These are phyloP conservation scores for Holotrichia oblita DNA, from an alignment of 1,140 invertebrate species.

Conservation along the genomic window DNA sequence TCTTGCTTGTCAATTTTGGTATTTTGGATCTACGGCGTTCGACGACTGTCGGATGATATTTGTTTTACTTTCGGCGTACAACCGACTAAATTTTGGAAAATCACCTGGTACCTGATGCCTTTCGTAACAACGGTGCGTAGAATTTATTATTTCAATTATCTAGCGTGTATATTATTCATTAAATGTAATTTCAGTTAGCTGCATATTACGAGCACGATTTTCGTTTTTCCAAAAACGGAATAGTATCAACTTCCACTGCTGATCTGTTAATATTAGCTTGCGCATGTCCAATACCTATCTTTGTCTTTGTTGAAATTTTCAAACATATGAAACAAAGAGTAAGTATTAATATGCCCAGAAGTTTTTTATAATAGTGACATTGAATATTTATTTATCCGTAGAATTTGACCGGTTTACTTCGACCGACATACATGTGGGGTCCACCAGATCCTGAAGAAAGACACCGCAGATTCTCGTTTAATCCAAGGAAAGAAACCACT, in stretches of 20 bases:
- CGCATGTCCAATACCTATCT: background rate
- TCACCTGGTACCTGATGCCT: conserved; percentile 39
- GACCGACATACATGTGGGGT: conserved; percentile 40
- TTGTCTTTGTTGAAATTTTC: background rate
- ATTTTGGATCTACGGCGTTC: conserved; percentile 38
- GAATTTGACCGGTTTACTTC: conserved; percentile 38
- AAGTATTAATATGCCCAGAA: background rate
- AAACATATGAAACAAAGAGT: conserved; percentile 3
- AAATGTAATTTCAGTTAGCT: background rate
- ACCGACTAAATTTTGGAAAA: conserved; percentile 37
- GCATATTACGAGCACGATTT: background rate
- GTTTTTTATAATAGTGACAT: background rate
- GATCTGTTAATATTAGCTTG: background rate
- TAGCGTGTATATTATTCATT: background rate
- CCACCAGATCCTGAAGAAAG: conserved; percentile 44
- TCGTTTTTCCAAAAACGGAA: background rate
- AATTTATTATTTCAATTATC: background rate
- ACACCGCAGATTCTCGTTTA: conserved; percentile 35
- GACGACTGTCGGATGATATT: conserved; percentile 37
- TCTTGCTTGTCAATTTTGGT: conserved; percentile 19
- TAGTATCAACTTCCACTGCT: background rate
- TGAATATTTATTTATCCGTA: background rate
- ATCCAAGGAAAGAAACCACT: conserved; percentile 39
- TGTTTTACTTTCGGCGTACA: conserved; percentile 27
- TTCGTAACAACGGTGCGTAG: background rate